phyloP scores from a whole-genome alignment of 2,888 invertebrate genomes.

The Himalopsyche anomala region DNA sequence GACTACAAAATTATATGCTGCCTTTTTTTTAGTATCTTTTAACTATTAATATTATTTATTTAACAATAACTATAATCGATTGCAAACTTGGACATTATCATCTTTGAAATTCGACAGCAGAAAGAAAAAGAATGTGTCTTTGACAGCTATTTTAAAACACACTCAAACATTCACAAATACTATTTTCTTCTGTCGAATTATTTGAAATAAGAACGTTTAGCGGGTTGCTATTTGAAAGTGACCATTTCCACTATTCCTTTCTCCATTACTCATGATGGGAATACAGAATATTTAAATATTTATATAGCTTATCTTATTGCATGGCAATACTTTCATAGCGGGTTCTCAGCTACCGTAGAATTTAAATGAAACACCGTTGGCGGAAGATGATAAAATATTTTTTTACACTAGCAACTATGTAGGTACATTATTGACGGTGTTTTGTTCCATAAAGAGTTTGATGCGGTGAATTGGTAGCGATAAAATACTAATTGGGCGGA shows the following conservation, averaged over 20 bases:
- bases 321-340: slow-evolving; percentile 15
- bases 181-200: background rate
- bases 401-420: background rate
- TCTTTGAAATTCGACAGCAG: too few species aligned
- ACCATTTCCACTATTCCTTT: background rate
- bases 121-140: too few species aligned
- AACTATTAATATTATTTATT: too few species aligned
- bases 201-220: background rate
- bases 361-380: background rate
- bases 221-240: background rate
- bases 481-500: slow-evolving; percentile 15
- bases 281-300: background rate
- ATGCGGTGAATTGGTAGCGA: slow-evolving; percentile 1
- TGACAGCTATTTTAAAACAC: too few species aligned
- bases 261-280: background rate
- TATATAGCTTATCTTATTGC: background rate
- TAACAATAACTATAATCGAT: too few species aligned
- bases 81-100: too few species aligned
- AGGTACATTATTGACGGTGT: background rate
- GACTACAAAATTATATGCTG: too few species aligned
- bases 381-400: background rate
- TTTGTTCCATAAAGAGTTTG: background rate
- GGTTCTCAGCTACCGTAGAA: background rate
- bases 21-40: too few species aligned
- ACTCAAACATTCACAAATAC: too few species aligned